Evolutionary conservation across 2,113 vertebrate species (phyloP).

Genomic region (Nicator chloris): DNA sequence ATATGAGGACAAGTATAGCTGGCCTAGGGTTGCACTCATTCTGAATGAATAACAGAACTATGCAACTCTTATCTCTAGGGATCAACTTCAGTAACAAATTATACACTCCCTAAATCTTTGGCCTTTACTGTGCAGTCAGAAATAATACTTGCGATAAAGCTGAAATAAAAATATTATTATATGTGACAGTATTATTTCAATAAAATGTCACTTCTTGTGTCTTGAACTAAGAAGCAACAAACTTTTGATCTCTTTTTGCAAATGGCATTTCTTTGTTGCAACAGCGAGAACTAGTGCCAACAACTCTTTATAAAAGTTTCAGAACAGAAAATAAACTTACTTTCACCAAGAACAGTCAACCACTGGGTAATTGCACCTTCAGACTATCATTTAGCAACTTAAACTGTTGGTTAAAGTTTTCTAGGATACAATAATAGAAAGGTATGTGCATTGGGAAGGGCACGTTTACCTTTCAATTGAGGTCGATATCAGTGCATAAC

Average conservation of each 20-base stretch:
- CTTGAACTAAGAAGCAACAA: neutral
- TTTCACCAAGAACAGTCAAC: neutral
- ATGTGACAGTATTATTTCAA: neutral
- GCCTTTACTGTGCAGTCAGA: neutral
- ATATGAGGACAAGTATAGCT: neutral
- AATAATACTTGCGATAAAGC: neutral
- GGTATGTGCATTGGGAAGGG: slow-evolving; percentile 10
- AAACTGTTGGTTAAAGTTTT: slow-evolving; percentile 13
- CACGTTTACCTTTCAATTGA: neutral
- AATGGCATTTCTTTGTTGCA: neutral
- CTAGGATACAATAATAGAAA: slow-evolving; percentile 24
- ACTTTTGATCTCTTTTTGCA: neutral
- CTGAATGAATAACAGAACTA: neutral
- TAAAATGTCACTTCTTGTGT: neutral
- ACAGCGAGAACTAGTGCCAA: neutral
- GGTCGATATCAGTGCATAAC: neutral
- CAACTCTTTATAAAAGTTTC: neutral
- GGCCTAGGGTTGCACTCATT: neutral
- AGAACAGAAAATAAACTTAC: neutral
- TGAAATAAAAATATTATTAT: neutral
- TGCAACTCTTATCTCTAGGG: neutral
- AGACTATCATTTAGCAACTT: neutral
- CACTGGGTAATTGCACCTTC: neutral
- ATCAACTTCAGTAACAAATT: neutral
- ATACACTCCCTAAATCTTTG: neutral